Evolutionary conservation across 2,113 vertebrate genomes (phyloP).

Genomic region (Merops nubicus): DNA sequence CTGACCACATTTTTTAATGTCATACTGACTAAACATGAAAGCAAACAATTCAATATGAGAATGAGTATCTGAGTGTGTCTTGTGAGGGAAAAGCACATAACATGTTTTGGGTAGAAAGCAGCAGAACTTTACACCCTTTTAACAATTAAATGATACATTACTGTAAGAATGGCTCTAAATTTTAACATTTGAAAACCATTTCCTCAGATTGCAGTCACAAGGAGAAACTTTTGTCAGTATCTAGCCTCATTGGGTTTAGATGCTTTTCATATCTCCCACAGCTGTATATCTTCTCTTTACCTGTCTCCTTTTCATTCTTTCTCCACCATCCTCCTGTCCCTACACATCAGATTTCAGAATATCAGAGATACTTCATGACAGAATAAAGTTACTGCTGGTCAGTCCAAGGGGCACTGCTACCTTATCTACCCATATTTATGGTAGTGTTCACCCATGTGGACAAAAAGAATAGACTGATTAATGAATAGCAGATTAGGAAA

Average conservation of each 20-base stretch:
- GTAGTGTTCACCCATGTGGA: not conserved
- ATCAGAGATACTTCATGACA: not conserved
- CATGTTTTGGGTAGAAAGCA: not conserved
- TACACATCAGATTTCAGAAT: not conserved
- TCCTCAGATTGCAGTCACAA: not conserved
- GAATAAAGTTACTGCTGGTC: not conserved
- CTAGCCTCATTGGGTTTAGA: not conserved
- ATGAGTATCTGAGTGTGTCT: not conserved
- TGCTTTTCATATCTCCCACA: not conserved
- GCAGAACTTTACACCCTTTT: not conserved
- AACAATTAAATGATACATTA: not conserved
- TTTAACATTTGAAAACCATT: not conserved
- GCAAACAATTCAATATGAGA: not conserved
- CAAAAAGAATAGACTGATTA: not conserved
- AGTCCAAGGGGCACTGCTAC: not conserved
- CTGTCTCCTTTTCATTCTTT: not conserved
- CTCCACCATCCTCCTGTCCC: not conserved
- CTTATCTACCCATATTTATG: not conserved
- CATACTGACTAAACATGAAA: not conserved
- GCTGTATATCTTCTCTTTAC: not conserved
- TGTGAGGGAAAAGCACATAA: not conserved
- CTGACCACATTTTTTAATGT: not conserved
- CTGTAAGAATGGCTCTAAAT: not conserved
- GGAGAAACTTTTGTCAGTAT: not conserved
- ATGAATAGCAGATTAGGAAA: not conserved